Evolutionary conservation across 53 echinoderm and acorn worm genomes (phyloP).

Genomic region (Antedon mediterranea): DNA sequence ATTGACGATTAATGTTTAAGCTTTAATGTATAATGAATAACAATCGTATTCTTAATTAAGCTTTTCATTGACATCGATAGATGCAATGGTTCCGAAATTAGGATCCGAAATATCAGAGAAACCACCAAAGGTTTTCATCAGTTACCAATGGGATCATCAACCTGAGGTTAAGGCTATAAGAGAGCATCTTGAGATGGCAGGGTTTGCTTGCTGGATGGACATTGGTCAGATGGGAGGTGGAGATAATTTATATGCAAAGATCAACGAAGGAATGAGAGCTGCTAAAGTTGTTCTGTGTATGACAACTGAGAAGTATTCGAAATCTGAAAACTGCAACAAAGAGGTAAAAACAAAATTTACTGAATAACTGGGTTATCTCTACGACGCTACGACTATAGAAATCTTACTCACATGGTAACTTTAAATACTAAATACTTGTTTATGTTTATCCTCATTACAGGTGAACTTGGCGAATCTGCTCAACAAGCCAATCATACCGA

Average conservation of each 20-base stretch:
- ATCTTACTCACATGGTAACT: not conserved
- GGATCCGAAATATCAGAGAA: slow-evolving; percentile 30
- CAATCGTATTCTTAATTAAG: not conserved
- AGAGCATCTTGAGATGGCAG: slow-evolving; percentile 82
- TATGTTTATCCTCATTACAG: too few species aligned
- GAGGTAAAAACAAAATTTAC: slow-evolving; percentile 32
- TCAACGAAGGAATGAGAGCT: slow-evolving; percentile 82
- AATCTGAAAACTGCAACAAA: slow-evolving; percentile 88
- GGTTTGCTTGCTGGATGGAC: slow-evolving; percentile 92
- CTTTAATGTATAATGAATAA: not conserved
- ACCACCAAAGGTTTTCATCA: slow-evolving; percentile 64
- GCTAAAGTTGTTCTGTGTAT: slow-evolving; percentile 87
- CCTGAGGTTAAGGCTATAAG: slow-evolving; percentile 69
- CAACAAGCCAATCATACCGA: slow-evolving; percentile 94
- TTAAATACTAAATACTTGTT: not conserved
- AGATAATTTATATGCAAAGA: slow-evolving; percentile 69
- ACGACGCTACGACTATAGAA: too few species aligned
- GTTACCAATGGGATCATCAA: slow-evolving; percentile 95
- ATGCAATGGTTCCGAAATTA: slow-evolving; percentile 29
- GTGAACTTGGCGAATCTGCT: slow-evolving; percentile 87
- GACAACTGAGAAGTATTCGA: slow-evolving; percentile 81
- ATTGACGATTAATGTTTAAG: too few species aligned
- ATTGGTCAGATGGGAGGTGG: slow-evolving; percentile 99
- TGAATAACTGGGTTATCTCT: not conserved
- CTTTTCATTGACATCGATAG: slow-evolving; percentile 9